phyloP scores from a whole-genome alignment of 2,113 vertebrate genomes.

The Oxygymnocypris stewartii region DNA sequence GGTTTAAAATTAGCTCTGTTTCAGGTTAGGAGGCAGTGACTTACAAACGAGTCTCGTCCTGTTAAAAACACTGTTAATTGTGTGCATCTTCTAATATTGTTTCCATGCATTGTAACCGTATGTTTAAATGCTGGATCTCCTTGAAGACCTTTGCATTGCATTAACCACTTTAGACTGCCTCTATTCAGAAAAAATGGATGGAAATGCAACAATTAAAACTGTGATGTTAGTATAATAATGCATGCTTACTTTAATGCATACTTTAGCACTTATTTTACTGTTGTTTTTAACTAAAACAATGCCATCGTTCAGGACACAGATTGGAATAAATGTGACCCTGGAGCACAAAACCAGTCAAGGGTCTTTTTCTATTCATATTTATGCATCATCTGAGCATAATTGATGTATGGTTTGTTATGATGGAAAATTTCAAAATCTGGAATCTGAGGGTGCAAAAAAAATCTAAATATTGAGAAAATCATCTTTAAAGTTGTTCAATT shows the following conservation, averaged over 20 bases:
- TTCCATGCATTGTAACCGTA: not conserved
- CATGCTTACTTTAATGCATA: not conserved
- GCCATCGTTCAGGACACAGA: too few relatives aligned
- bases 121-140: not conserved
- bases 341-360: too few relatives aligned
- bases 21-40: not conserved
- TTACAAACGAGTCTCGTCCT: not conserved
- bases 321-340: too few relatives aligned
- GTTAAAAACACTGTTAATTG: not conserved
- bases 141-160: not conserved
- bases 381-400: too few relatives aligned
- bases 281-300: too few relatives aligned
- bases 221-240: not conserved
- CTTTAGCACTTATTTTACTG: too few relatives aligned
- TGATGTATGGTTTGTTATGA: too few relatives aligned
- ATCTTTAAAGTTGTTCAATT: too few relatives aligned
- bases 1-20: not conserved
- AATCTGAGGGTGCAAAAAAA: too few relatives aligned
- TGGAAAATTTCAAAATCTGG: too few relatives aligned
- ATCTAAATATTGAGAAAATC: too few relatives aligned
- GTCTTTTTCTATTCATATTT: too few relatives aligned
- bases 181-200: not conserved
- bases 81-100: not conserved
- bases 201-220: not conserved
- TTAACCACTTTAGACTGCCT: not conserved